phyloP scores from a whole-genome alignment of 2,888 invertebrate genomes.

The Plebejus argus region DNA sequence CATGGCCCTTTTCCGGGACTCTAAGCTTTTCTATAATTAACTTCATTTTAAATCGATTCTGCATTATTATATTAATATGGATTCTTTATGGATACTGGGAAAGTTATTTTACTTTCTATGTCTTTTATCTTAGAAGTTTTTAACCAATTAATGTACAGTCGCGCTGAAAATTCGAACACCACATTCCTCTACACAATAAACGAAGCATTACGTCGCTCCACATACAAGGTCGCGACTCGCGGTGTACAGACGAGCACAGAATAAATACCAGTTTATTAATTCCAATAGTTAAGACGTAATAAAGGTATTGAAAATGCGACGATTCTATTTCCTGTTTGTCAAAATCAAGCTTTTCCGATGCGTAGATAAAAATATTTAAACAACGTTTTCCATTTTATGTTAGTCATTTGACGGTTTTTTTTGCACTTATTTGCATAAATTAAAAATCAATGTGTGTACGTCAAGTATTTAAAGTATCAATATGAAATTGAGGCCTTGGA shows the following conservation, averaged over 20 bases:
- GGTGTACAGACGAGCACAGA: conserved; percentile 49
- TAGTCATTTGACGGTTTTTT: background rate
- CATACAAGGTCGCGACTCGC: conserved; percentile 68
- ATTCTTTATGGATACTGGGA: too few relatives aligned
- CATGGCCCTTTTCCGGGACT: too few relatives aligned
- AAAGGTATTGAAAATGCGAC: background rate
- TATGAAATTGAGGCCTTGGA: background rate
- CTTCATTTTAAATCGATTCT: too few relatives aligned
- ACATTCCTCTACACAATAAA: conserved; percentile 72
- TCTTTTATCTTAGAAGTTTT: too few relatives aligned
- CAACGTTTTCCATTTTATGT: background rate
- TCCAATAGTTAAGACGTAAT: conserved; percentile 17
- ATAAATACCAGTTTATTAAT: conserved; percentile 41
- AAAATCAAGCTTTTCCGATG: background rate
- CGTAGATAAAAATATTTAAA: background rate
- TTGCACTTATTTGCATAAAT: background rate
- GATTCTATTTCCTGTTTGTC: background rate
- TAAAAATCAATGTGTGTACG: too few relatives aligned
- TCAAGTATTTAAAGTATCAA: background rate
- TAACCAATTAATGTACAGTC: background rate
- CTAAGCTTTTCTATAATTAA: too few relatives aligned
- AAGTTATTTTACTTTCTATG: too few relatives aligned
- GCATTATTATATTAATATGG: too few relatives aligned
- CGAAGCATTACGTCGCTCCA: conserved; percentile 67
- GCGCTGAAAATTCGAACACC: conserved; percentile 57